Base-by-base conservation (phyloP, 2,797 vertebrate genomes). In the Dallia pectoralis region DNA sequence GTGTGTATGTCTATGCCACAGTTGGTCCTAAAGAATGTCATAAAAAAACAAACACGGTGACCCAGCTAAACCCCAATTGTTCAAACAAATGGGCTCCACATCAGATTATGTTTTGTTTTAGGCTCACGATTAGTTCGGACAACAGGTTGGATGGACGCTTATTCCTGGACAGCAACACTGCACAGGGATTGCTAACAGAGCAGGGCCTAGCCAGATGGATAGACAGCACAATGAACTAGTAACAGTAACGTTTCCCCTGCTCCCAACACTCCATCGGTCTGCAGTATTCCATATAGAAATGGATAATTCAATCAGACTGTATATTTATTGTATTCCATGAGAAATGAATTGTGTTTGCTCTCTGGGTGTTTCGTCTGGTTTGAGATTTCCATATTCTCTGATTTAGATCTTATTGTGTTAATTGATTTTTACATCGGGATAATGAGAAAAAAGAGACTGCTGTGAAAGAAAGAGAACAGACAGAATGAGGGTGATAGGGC, bases 21-120 rank as follows among this genome's bases (percentile, higher is more conserved):
- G 77, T 84, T 67, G 61, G 22, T 16, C 75, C 82, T 82, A 3
- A 65, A 76, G 79, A 79, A 76, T 85, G 82, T 81, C 74, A 80
- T 84, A 2, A 72, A 33, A 73, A 81, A 81, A 80, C 69, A 67
- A 14, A 72, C 71, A 73, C 69, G 72, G 25, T 40, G 71, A 70
- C 82, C 76, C 70, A 78, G 79, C 79, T 85, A 75, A 80, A 85
- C 27, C 12, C 59, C 59, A 29, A 16, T 4, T 25, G 27, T 27
- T 14, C 14, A 4, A 27, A 61, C 6, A 22, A 29, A 27, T 27
- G 56, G 25, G 25, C 56, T 27, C 22, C 56, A 61, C n/a, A 22
- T 61, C 56, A 25, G 56, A 9, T 25, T 29, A 27, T 25, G 2
- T 61, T 25, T 22, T 12, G 25, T 61, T 6, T 4, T 2, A 61